Evolutionary conservation across 1,140 invertebrate species (phyloP).

Genomic region (Whitmania pigra): DNA sequence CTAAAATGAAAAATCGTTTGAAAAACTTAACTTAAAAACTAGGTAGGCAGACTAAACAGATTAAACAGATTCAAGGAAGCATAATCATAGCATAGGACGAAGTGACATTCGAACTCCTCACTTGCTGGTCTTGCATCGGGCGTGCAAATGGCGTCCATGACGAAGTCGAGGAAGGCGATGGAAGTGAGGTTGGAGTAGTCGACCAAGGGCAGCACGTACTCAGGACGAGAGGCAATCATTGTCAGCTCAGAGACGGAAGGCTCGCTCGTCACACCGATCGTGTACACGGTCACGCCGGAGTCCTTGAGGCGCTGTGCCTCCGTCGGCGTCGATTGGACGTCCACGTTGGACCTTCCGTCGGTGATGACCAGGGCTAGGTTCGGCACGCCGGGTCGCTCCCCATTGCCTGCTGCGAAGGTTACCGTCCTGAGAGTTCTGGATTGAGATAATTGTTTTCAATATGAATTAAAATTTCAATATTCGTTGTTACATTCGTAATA

Average conservation of each 20-base stretch:
- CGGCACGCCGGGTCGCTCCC: background rate
- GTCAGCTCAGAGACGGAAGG: background rate
- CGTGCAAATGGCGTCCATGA: background rate
- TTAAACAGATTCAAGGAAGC: background rate
- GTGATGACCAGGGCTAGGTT: constrained; percentile 21
- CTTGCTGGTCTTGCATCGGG: background rate
- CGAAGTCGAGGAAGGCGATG: background rate
- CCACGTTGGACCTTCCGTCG: constrained; percentile 20
- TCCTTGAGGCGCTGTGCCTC: constrained; percentile 16
- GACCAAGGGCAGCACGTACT: background rate
- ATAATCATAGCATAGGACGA: background rate
- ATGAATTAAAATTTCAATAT: too few species aligned
- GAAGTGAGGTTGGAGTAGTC: background rate
- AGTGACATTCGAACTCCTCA: background rate
- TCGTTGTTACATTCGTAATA: too few species aligned
- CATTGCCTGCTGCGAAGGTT: background rate
- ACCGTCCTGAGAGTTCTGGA: background rate
- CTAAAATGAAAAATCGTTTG: background rate
- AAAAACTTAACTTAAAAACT: too few species aligned
- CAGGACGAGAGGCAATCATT: background rate
- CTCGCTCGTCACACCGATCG: constrained; percentile 15
- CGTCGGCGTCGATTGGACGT: background rate
- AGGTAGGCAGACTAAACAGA: too few species aligned
- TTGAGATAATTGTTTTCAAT: background rate
- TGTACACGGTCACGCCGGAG: constrained; percentile 7